A percentile compares a stretch with the other conserved stretches of the same genome.
Evolutionary conservation across 2,797 vertebrate species (phyloP).

Genomic region (Microtus obscurus): DNA sequence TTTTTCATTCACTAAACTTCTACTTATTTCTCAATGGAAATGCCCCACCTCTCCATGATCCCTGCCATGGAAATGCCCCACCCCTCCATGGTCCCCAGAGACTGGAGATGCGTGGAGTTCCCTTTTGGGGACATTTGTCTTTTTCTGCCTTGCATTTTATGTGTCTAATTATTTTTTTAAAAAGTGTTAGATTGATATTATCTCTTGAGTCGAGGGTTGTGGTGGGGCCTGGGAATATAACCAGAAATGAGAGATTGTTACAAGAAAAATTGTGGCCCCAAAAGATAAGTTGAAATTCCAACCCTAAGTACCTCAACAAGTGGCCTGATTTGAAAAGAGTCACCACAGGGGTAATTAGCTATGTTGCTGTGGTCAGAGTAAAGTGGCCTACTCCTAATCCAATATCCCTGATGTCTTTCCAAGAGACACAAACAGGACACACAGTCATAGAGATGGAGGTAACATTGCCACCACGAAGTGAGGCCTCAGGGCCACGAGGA

Average conservation of each 20-base stretch:
- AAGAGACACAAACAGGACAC: not conserved
- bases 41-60: no score
- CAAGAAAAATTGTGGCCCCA: not conserved
- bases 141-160: slow-evolving; percentile 14
- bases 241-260: not conserved
- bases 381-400: not conserved
- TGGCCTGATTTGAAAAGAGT: slow-evolving; percentile 12
- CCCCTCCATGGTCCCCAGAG: no score
- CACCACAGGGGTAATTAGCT: not conserved
- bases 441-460: not conserved
- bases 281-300: slow-evolving; percentile 6
- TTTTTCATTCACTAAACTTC: slow-evolving; percentile 28
- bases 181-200: slow-evolving; percentile 37
- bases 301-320: not conserved
- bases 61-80: not conserved
- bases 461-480: not conserved
- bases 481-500: not conserved
- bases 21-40: slow-evolving; percentile 29
- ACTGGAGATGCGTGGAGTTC: not conserved
- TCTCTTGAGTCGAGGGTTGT: not conserved
- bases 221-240: not conserved
- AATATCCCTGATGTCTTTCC: not conserved
- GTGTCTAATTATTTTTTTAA: not conserved
- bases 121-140: not conserved
- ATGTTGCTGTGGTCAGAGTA: not conserved